A percentile compares a stretch with the other conserved stretches of the same genome.
phyloP scores from a whole-genome alignment of 2,888 invertebrate species.

The Aethes cnicana region DNA sequence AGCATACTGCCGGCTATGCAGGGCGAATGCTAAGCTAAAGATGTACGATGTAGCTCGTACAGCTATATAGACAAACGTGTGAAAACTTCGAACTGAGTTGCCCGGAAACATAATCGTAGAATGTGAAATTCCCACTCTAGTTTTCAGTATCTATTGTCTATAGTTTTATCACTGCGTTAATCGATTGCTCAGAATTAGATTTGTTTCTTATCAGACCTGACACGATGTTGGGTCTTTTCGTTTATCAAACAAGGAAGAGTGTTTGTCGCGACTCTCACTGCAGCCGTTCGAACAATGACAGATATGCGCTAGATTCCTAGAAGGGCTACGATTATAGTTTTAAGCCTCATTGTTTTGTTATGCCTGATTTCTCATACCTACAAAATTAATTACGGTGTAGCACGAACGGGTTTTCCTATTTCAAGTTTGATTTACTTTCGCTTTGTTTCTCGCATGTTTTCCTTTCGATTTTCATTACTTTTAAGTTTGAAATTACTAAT shows the following conservation, averaged over 20 bases:
- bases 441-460: background rate
- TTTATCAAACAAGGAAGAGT: slow-evolving; percentile 27
- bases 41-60: too few species aligned
- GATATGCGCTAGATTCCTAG: slow-evolving; percentile 19
- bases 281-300: slow-evolving; percentile 14
- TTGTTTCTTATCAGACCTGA: slow-evolving; percentile 20
- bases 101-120: too few species aligned
- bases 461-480: slow-evolving; percentile 1
- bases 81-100: too few species aligned
- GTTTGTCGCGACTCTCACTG: background rate
- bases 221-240: slow-evolving; percentile 8
- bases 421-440: slow-evolving; percentile 4
- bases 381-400: background rate
- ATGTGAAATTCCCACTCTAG: too few species aligned
- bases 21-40: too few species aligned
- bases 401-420: slow-evolving; percentile 2
- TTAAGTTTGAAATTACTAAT: too few species aligned
- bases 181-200: slow-evolving; percentile 5
- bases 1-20: too few species aligned
- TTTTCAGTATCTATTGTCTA: slow-evolving; percentile 2
- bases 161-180: slow-evolving; percentile 2
- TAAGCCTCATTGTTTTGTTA: slow-evolving; percentile 6
- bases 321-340: slow-evolving; percentile 15
- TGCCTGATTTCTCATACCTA: background rate
- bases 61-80: too few species aligned